Base-by-base conservation (phyloP, 2,797 vertebrate species). In the Schizothorax lantsangensis region DNA sequence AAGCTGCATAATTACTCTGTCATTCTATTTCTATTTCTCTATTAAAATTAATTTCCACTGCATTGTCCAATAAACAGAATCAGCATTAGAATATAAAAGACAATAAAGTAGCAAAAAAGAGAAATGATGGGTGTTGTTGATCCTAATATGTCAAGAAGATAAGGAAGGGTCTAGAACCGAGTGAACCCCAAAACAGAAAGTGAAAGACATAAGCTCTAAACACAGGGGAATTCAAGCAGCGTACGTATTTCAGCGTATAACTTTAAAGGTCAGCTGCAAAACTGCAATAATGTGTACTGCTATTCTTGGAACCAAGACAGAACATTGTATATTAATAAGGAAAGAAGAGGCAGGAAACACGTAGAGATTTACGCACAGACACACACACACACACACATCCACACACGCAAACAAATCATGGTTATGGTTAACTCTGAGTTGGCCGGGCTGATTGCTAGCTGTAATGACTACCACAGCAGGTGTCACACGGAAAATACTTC, bases 261-360 rank as follows among this genome's bases (percentile, higher is more conserved):
- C 19, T 81, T 49, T 47, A 26, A 36, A 84, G 45, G 30, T 49
- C 95, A 93, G 95, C 91, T 94, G 87, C 94, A 94, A 95, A 91
- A 91, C 94, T 95, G 94, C 95, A 94, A 91, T 91, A 62, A 43
- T 49, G 40, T 78, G 38, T 26, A 79, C 19, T 47, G 77, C 62
- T 68, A 86, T 91, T 94, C 94, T 96, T 96, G 95, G 94, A 90
- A 88, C 90, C 88, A 91, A 89, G 79, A 91, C 80, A 93, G 90
- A 38, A 69, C 19, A 59, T 83, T 89, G 90, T 84, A 96, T 95
- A 96, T 95, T 95, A 95, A 94, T 95, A 90, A 79, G 81, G 84
- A 86, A 59, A 73, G 87, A 92, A 30, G 91, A 88, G 89, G 72
- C 88, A 84, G 68, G 84, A 64, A 81, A 49, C 81, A 49, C 59